Evolutionary conservation across 1,140 invertebrate species (phyloP), one percentile per base, ranked within the genome.

Genomic region (Trinorchestia longiramus): DNA sequence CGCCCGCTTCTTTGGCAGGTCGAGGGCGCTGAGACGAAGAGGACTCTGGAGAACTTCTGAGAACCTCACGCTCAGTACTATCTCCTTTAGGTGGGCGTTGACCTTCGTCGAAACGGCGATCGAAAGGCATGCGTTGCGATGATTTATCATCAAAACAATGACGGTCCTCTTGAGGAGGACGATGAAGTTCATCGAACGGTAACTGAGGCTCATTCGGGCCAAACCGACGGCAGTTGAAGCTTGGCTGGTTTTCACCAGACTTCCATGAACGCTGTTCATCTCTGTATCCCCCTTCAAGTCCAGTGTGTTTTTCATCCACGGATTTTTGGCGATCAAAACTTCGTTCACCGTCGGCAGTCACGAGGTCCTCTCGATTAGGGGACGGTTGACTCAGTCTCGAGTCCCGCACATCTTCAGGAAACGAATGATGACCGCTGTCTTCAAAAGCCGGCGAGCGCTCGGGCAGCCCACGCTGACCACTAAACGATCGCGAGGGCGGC

Each of bases 181-280:
- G 88, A 36, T 44, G 88, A 42, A 43, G 92, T 94, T 94, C 92
- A 94, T 94, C 92, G 41, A 94, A 94, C 17, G 92, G 92, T 45
- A 45, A 43, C 43, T 47, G 43, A 42, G 43, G 40, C 19, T 94
- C 92, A 94, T 43, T 94, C 40, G 92, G 43, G 40, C 44, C 44
- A 44, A 47, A 44, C 4, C 92, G 92, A 3, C 92, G 43, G 43
- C 44, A 40, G 36, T 45, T 94, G 40, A 45, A 94, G 92, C 44
- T 40, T 43, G 36, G 92, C 44, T 94, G 92, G 43, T 94, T 47
- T 43, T 94, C 92, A 4, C 92, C 92, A 6, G 44, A 19, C 44
- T 94, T 44, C 92, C 92, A 94, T 40, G 88, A 90, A 42, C 88
- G 88, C 43, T 41, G 41, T 11, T 90, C 88, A 43, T 90, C 88